Percentiles rank a stretch among this genome's conserved stretches.
These are phyloP conservation scores for Coturnix japonica DNA, from an alignment of 2,113 vertebrate genomes.

Conservation along the genomic window DNA sequence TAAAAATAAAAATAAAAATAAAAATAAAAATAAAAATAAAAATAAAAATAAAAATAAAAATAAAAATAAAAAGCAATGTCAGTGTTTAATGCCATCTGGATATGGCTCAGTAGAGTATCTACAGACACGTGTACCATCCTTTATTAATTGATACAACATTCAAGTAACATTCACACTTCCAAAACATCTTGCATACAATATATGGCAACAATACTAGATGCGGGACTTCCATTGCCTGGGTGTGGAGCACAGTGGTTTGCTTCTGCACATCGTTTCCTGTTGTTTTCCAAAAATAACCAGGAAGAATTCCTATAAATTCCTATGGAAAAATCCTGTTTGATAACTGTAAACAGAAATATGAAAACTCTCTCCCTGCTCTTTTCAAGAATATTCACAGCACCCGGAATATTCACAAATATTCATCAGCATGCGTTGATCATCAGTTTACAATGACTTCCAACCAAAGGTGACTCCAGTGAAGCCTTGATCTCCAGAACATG, in stretches of 20 bases:
- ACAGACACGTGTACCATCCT: not conserved
- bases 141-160: not conserved
- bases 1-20: not conserved
- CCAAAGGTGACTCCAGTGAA: not conserved
- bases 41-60: not conserved
- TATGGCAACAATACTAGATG: not conserved
- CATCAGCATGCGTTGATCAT: not conserved
- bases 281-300: not conserved
- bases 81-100: not conserved
- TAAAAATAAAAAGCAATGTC: not conserved
- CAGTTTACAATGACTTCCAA: not conserved
- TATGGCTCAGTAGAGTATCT: not conserved
- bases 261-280: not conserved
- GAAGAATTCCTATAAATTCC: not conserved
- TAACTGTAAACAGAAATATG: not conserved
- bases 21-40: not conserved
- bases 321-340: not conserved
- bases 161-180: not conserved
- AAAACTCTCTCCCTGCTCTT: not conserved
- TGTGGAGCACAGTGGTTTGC: not conserved
- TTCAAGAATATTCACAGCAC: not conserved
- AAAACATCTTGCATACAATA: not conserved
- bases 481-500: not conserved
- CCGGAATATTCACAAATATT: accelerated
- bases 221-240: not conserved